Conservation (phyloP, 2,888 invertebrate species). For the Reticulitermes lucifugus region DNA sequence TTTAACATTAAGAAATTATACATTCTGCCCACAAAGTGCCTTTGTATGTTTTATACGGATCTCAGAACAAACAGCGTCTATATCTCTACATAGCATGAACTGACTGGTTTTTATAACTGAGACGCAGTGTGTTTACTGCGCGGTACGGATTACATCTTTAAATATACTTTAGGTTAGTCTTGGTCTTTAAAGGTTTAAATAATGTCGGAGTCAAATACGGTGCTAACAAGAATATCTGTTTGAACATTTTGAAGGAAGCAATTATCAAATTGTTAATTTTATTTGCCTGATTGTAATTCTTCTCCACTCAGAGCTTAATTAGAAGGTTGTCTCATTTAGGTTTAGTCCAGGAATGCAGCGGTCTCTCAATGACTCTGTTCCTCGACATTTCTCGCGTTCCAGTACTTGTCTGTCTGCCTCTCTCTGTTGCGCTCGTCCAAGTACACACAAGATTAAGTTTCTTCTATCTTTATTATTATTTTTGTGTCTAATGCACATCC, state of each 20-base stretch:
- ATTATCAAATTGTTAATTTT: not conserved
- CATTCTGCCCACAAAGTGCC: too few relatives aligned
- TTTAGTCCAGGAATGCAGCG: not conserved
- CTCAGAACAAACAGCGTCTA: too few relatives aligned
- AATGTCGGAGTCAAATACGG: not conserved
- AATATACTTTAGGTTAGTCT: too few relatives aligned
- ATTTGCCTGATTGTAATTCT: not conserved
- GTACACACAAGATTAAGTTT: conserved; percentile 17
- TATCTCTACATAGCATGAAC: too few relatives aligned
- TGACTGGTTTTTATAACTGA: too few relatives aligned
- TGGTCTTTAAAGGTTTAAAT: too few relatives aligned
- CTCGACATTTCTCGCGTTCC: not conserved
- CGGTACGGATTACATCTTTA: too few relatives aligned
- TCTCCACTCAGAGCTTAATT: not conserved
- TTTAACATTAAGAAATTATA: too few relatives aligned
- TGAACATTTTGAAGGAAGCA: not conserved
- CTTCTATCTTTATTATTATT: conserved; percentile 19
- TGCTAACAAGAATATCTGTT: not conserved
- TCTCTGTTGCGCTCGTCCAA: not conserved
- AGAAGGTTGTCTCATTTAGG: not conserved
- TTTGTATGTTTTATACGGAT: too few relatives aligned
- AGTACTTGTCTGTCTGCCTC: not conserved
- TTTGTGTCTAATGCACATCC: not conserved
- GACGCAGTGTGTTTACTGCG: too few relatives aligned
- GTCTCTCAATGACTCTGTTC: conserved; percentile 6